Percentiles rank a stretch among this genome's conserved stretches.
phyloP scores from a whole-genome alignment of 2,113 vertebrate species.

The Pholis gunnellus region DNA sequence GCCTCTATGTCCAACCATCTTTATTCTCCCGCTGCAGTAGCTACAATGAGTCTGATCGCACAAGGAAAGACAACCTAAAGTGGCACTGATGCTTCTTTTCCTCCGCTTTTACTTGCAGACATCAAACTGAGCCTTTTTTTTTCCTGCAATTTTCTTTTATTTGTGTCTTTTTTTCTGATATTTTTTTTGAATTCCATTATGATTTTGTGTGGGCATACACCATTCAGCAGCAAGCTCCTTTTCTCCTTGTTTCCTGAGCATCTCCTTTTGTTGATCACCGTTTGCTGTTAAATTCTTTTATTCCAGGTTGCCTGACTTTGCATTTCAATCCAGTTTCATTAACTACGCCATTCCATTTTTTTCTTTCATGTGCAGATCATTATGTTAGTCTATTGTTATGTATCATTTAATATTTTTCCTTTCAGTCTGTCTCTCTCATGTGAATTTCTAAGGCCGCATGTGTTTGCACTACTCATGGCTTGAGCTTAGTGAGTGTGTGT shows the following conservation, averaged over 20 bases:
- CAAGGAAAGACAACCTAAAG: constrained; percentile 1
- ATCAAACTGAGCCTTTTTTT: constrained; percentile 39
- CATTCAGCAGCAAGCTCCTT: constrained; percentile 21
- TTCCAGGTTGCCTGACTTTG: constrained; percentile 80
- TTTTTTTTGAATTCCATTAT: constrained; percentile 3
- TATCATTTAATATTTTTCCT: constrained; percentile 36
- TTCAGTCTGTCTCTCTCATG: constrained; percentile 50
- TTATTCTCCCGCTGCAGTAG: constrained; percentile 48
- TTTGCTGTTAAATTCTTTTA: constrained; percentile 50
- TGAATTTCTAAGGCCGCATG: constrained; percentile 60
- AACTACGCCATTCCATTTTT: constrained; percentile 38
- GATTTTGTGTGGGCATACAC: constrained; percentile 18
- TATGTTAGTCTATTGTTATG: constrained; percentile 32
- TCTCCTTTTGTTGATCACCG: constrained; percentile 41
- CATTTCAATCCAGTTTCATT: constrained; percentile 62
- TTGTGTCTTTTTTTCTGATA: constrained; percentile 18
- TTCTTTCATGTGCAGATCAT: constrained; percentile 53
- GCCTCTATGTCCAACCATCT: constrained; percentile 37
- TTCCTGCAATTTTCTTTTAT: constrained; percentile 31
- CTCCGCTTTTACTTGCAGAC: constrained; percentile 37
- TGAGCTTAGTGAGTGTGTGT: constrained; percentile 64
- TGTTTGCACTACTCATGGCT: constrained; percentile 75
- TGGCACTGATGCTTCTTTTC: constrained; percentile 17
- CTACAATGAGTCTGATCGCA: constrained; percentile 1
- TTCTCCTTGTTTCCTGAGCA: neutral